Evolutionary conservation across 2,888 invertebrate species (phyloP).

Genomic region (Catocala fraxini): DNA sequence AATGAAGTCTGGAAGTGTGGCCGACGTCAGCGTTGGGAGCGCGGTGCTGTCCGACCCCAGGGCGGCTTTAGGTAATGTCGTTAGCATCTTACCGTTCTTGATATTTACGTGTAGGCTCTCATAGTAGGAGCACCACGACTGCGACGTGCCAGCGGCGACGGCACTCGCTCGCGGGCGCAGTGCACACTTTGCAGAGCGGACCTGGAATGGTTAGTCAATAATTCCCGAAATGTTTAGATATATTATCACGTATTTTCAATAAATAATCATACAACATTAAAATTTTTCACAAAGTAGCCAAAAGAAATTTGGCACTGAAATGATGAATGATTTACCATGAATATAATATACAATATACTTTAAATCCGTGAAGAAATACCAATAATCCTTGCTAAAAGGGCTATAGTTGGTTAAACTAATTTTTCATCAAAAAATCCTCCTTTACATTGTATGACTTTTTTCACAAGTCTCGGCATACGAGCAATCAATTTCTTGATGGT

Average conservation of each 20-base stretch:
- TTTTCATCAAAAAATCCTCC: too few species aligned
- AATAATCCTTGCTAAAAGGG: too few species aligned
- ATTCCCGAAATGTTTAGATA: neutral
- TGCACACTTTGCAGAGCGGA: slow-evolving; percentile 97
- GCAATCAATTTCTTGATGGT: too few species aligned
- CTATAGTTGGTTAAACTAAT: too few species aligned
- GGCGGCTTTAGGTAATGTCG: slow-evolving; percentile 69
- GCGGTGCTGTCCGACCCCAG: slow-evolving; percentile 75
- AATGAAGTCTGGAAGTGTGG: slow-evolving; percentile 58
- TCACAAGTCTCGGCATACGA: too few species aligned
- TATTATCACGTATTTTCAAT: slow-evolving; percentile 4
- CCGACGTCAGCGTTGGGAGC: slow-evolving; percentile 63
- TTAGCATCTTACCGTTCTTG: too few species aligned
- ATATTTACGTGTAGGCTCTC: slow-evolving; percentile 84
- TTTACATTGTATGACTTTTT: too few species aligned
- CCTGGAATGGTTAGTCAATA: slow-evolving; percentile 84
- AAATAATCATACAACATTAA: slow-evolving; percentile 12
- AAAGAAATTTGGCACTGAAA: too few species aligned
- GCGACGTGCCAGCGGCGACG: slow-evolving; percentile 95
- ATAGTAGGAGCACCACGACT: slow-evolving; percentile 97
- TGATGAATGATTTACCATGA: too few species aligned
- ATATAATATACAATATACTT: too few species aligned
- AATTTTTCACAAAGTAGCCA: too few species aligned
- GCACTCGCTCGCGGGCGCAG: slow-evolving; percentile 96
- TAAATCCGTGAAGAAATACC: too few species aligned